Base-by-base conservation (phyloP, 1,140 invertebrate genomes). In the Metopolophium dirhodum region DNA sequence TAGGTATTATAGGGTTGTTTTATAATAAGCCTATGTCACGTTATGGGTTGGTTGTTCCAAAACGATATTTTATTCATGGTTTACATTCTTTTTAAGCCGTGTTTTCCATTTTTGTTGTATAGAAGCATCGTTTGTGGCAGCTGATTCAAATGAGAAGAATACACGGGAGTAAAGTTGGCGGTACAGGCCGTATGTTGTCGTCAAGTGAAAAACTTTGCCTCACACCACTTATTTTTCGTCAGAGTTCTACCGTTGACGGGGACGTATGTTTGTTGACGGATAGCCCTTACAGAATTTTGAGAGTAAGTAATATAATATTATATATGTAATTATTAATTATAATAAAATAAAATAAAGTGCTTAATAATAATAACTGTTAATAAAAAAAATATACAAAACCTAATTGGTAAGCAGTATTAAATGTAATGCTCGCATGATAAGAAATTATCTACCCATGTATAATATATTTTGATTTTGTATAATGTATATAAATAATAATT, bases 241-340 rank as follows among this genome's bases (percentile, higher is more conserved):
- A 94, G 14, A 91, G 91, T 91, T 91, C 90, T 26, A 93, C 94
- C 9, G 93, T 94, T 14, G 94, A 94, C 23, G 95, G 95, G 18
- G 95, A 95, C n/a, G 94, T 97, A 30, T 97, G 97, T 94, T 95
- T 96, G 2, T 96, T 97, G 94, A 95, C 95, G 87, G 96, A 97
- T 94, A 97, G 96, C 94, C 97, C 97, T 35, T 97, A 95, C 94
- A 95, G 97, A 91, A 97, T 97, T 94, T 95, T 97, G 87, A 96
- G 96, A 96, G 96, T 97, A 94, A 96, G 96, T 95, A 35, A 45
- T 23, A 51, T 18, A 1, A 45, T 49, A 85, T 45, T 35, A 49
- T 91, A 93, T 93, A 26, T 30, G n/a, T 91, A 26, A 68, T 23
- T 54, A 68, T 61, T 90, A 83, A 22, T 22, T 83, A 83, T 82